Base-by-base conservation (phyloP, 1,140 invertebrate genomes). In the Dendroctonus ponderosae region DNA sequence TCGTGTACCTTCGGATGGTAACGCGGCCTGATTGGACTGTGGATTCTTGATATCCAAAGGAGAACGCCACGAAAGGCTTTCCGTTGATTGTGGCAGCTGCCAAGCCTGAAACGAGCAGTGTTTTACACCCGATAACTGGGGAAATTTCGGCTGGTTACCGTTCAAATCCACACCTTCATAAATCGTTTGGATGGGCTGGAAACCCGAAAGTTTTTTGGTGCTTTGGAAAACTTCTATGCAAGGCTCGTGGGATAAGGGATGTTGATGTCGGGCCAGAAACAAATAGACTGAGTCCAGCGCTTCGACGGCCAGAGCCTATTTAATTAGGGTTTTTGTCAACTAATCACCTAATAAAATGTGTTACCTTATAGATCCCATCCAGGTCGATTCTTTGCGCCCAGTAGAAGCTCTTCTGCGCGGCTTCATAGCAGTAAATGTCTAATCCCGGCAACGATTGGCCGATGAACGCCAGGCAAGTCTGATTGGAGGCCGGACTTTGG, bases 401-500 rank as follows among this genome's bases (percentile, higher is more conserved):
- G 14, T 58, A 57, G 40, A 14, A 66, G 0, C 12, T 6, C n/a
- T 38, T 39, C 6, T 40, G n/a, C 7, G 6, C 40, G 7, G 37
- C 14, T 42, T 60, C 46, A 37, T 52, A 56, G 48, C 64, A 66
- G 5, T 39, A 39, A 8, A 66, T 60, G n/a, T 66, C 40, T 7
- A 60, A 15, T 48, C 37, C 43, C 37, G 41, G 11, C 11, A 57
- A 15, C 8, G 14, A 9, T 6, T 42, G 7, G 6, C 41, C 15
- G n/a, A 66, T 43, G 40, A 66, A 66, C 5, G 39, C 58, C n/a
- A 66, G 6, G 48, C 64, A 66, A 2, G 41, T 11, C 38, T 66
- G 56, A 8, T 66, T 54, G 15, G 42, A 37, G 5, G 14, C 42
- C 6, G 64, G 64, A 38, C 14, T 39, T n/a, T 14, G 26, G 15